Conservation (phyloP, 2,797 vertebrate species). For the Nothura maculosa region DNA sequence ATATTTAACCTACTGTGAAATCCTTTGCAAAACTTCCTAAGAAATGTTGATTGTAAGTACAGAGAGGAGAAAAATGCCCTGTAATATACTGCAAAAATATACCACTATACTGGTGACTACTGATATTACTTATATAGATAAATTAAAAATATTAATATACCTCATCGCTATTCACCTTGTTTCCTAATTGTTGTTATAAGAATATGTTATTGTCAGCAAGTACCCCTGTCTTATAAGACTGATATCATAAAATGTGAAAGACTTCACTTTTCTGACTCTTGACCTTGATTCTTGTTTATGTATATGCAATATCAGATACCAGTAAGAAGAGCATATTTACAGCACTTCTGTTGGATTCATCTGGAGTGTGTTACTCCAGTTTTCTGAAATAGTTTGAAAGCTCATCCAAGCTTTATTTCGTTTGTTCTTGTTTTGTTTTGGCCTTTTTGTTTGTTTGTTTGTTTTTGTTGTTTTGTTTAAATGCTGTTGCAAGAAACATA, state of each 20-base stretch:
- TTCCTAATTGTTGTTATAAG: not conserved
- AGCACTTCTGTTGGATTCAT: accelerated
- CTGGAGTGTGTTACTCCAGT: not conserved
- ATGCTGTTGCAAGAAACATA: not conserved
- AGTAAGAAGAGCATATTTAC: not conserved
- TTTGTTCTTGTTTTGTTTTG: not conserved
- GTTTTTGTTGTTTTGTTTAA: not conserved
- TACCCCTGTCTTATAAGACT: not conserved
- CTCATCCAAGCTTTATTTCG: accelerated
- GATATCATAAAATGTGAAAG: not conserved
- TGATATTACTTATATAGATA: not conserved
- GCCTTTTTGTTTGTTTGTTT: accelerated
- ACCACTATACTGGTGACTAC: accelerated
- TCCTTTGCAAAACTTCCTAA: not conserved
- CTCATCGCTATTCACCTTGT: accelerated
- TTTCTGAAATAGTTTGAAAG: not conserved
- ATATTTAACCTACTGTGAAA: not conserved
- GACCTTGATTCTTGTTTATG: not conserved
- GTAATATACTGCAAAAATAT: not conserved
- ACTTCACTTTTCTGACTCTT: not conserved
- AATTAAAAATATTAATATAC: not conserved
- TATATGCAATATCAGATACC: not conserved
- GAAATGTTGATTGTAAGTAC: not conserved
- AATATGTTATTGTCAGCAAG: not conserved
- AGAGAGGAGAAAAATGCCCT: not conserved